These are phyloP conservation scores for Myodes glareolus DNA, from an alignment of 2,113 vertebrate genomes.

Conservation along the genomic window DNA sequence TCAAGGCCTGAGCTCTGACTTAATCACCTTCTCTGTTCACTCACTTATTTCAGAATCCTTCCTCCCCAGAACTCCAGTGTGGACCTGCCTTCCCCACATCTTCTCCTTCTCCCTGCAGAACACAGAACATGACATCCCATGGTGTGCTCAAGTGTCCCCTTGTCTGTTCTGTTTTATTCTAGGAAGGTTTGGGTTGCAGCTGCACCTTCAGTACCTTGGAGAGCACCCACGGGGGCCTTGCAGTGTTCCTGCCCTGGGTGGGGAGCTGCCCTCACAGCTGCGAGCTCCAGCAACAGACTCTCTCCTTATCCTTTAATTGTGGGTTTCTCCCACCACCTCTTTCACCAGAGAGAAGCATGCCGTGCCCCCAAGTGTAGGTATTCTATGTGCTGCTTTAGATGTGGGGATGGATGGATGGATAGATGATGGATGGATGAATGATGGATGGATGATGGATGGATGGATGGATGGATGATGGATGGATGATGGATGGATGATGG, in stretches of 20 bases:
- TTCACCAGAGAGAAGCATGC: rapidly evolving
- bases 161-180: not conserved
- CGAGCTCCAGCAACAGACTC: rapidly evolving
- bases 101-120: not conserved
- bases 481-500: not conserved
- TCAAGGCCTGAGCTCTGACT: rapidly evolving
- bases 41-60: not conserved
- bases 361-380: no score
- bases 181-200: not conserved
- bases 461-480: no score
- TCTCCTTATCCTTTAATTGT: not conserved
- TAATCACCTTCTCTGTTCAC: rapidly evolving
- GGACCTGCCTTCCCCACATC: not conserved
- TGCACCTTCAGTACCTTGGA: not conserved
- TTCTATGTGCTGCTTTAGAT: not conserved
- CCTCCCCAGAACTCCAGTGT: rapidly evolving
- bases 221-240: rapidly evolving
- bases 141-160: rapidly evolving
- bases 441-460: not conserved
- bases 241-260: rapidly evolving
- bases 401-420: not conserved
- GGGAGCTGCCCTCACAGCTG: not conserved
- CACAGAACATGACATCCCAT: rapidly evolving
- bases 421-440: no score
- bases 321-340: rapidly evolving